Evolutionary conservation across 2,888 invertebrate genomes (phyloP), one percentile per base, ranked within the genome.

Genomic region (Cheilosia scutellata): DNA sequence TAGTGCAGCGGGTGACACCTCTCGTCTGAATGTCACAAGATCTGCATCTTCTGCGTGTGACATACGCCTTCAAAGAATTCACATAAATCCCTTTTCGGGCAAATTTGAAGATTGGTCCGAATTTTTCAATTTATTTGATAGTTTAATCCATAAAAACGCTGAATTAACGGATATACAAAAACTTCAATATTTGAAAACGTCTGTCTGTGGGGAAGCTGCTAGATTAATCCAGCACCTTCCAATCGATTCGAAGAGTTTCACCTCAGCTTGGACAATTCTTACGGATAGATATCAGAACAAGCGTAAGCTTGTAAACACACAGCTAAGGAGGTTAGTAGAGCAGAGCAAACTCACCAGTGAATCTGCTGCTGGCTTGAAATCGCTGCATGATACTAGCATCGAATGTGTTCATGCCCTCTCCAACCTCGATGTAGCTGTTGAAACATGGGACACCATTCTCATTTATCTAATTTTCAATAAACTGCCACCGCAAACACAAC

Each of bases 201-300:
- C 49, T 4, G 33, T 70, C 6, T 55, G n/a, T 7, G 57, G 47
- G 7, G 71, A 58, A 37, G 71, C 58, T 47, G 71, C 47, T 9
- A 58, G 58, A 11, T 37, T 74, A 42, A 74, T 63, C 20, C 44
- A 60, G n/a, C 49, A 74, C 51, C 33, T 74, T 33, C 63, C 63
- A 13, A 55, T 53, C 5, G 72, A 72, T 11, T 33, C n/a, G 2
- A 55, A 72, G 58, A 60, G 37, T 31, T 60, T 49, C 60, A 42
- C 33, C 1, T 31, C 57, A n/a, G 71, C 60, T 6, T 72, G 71
- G 71, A 27, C 47, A 27, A 58, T 60, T 51, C 51, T 72, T 1
- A 65, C 47, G 4, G 53, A 74, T 25, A 20, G 75, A 3, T 74
- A 55, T 37, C 74, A 65, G 53, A 74, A 63, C 29, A 53, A 72